Percentiles rank a stretch among this genome's conserved stretches.
phyloP scores from a whole-genome alignment of 2,888 invertebrate genomes.

The Oscheius sp. region DNA sequence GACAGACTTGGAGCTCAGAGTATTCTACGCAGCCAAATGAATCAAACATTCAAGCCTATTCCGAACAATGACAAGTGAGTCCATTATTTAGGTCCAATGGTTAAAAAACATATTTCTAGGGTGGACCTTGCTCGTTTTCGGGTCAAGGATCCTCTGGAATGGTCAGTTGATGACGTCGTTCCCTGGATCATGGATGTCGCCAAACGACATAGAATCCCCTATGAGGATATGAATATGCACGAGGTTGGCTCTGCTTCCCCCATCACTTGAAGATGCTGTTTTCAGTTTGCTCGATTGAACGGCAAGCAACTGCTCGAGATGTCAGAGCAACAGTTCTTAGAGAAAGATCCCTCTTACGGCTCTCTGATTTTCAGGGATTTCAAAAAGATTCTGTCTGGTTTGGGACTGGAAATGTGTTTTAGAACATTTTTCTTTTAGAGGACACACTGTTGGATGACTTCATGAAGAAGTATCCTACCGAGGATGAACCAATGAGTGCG shows the following conservation, averaged over 20 bases:
- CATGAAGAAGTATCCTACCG: constrained; percentile 55
- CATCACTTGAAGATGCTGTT: constrained; percentile 12
- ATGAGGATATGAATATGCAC: constrained; percentile 70
- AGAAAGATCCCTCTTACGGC: constrained; percentile 67
- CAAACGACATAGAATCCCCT: constrained; percentile 65
- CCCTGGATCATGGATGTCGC: constrained; percentile 72
- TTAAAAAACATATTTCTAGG: constrained; percentile 34
- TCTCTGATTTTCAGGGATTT: constrained; percentile 69
- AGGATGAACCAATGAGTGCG: constrained; percentile 50
- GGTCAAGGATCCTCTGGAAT: constrained; percentile 69
- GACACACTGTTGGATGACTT: constrained; percentile 64
- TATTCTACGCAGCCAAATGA: constrained; percentile 61
- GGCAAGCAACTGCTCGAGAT: constrained; percentile 67
- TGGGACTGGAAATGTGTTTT: neutral
- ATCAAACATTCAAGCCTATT: constrained; percentile 64
- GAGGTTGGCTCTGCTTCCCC: constrained; percentile 38
- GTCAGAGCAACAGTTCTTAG: constrained; percentile 67
- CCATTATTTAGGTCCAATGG: neutral
- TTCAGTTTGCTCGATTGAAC: constrained; percentile 65
- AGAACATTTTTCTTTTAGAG: constrained; percentile 47
- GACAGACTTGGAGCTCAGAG: constrained; percentile 47
- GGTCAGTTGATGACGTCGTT: constrained; percentile 71
- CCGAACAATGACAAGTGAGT: constrained; percentile 67
- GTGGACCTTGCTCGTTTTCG: constrained; percentile 72
- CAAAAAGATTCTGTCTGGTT: constrained; percentile 43